Conservation (phyloP, 2,888 invertebrate genomes). For the Mimumesa dahlbomi region DNA sequence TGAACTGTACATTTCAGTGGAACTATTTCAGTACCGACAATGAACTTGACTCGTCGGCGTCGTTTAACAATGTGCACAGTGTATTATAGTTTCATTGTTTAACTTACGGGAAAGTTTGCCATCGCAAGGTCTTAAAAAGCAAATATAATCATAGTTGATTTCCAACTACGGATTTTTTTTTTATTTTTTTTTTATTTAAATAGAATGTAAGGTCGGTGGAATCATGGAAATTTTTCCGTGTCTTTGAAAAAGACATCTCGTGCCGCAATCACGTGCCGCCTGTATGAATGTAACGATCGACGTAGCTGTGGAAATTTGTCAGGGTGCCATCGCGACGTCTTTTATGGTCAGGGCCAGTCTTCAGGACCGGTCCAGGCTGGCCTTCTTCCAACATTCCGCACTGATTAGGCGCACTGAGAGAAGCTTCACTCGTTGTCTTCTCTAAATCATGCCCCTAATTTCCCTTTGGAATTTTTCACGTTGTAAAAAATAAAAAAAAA, state of each 20-base stretch:
- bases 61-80: not conserved
- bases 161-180: no score
- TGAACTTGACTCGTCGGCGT: slow-evolving; percentile 9
- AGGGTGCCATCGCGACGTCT: slow-evolving; percentile 71
- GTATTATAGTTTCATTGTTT: not conserved
- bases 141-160: no score
- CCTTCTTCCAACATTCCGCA: slow-evolving; percentile 70
- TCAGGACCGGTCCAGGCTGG: slow-evolving; percentile 63
- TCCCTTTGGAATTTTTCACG: not conserved
- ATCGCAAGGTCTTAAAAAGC: not conserved
- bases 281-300: slow-evolving; percentile 43
- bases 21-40: not conserved
- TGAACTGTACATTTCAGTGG: no score
- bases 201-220: no score
- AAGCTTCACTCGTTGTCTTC: slow-evolving; percentile 14
- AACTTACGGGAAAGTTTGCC: not conserved
- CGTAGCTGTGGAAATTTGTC: slow-evolving; percentile 66
- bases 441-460: slow-evolving; percentile 3
- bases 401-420: slow-evolving; percentile 63
- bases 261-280: slow-evolving; percentile 54
- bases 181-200: no score
- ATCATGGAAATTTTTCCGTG: not conserved
- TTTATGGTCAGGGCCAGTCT: slow-evolving; percentile 75
- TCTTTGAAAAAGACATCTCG: slow-evolving; percentile 21
- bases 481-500: not conserved